Evolutionary conservation across 1,140 invertebrate genomes (phyloP).

Genomic region (Riptortus pedestris): DNA sequence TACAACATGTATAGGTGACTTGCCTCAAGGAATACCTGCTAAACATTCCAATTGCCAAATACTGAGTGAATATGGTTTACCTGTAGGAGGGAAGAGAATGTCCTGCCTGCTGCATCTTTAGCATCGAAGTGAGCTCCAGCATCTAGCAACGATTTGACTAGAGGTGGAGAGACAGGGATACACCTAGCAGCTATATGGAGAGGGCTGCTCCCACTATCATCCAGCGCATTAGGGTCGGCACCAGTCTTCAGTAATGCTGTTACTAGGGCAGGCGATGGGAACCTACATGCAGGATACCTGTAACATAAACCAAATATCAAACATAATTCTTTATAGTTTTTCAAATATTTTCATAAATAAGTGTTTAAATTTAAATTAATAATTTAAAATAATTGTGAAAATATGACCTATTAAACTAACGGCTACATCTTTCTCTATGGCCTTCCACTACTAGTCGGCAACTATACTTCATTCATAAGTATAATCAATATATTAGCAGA

Average conservation of each 20-base stretch:
- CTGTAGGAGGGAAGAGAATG: slow-evolving; percentile 57
- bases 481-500: too few relatives aligned
- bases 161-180: slow-evolving; percentile 50
- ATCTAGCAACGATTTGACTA: slow-evolving; percentile 58
- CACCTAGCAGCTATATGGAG: slow-evolving; percentile 51
- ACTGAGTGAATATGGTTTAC: neutral
- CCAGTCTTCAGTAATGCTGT: slow-evolving; percentile 70
- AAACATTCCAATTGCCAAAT: too few relatives aligned
- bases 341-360: neutral
- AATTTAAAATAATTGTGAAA: too few relatives aligned
- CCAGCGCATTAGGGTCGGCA: slow-evolving; percentile 61
- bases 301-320: neutral
- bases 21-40: too few relatives aligned
- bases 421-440: too few relatives aligned
- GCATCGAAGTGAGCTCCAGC: slow-evolving; percentile 77
- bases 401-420: too few relatives aligned
- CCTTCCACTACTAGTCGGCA: too few relatives aligned
- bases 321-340: neutral
- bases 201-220: slow-evolving; percentile 70
- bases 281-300: slow-evolving; percentile 57
- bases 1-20: too few relatives aligned
- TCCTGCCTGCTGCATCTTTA: slow-evolving; percentile 68
- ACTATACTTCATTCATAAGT: too few relatives aligned
- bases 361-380: neutral
- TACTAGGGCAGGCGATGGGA: slow-evolving; percentile 58